A percentile compares a stretch with the other conserved stretches of the same genome.
Conservation (phyloP, 1,140 invertebrate genomes). For the Drosophila tristis region DNA sequence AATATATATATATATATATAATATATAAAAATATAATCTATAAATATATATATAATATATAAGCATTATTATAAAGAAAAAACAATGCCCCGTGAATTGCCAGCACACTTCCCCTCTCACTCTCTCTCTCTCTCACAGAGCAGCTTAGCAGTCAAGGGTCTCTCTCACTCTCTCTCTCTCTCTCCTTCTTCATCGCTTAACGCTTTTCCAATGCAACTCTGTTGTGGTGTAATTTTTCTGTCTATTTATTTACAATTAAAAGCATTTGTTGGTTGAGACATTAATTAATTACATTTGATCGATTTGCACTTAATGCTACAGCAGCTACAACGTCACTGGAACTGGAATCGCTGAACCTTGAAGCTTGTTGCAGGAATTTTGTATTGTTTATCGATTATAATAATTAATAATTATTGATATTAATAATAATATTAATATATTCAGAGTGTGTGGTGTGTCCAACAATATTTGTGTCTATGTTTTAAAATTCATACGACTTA, state of each 20-base stretch:
- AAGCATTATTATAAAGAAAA: no score
- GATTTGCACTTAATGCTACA: conserved; percentile 47
- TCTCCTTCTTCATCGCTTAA: conserved; percentile 55
- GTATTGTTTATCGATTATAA: no score
- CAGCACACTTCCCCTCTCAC: no score
- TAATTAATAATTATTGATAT: no score
- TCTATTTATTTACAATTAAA: conserved; percentile 80
- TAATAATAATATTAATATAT: no score
- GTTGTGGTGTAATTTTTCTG: conserved; percentile 20
- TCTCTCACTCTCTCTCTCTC: conserved; percentile 1
- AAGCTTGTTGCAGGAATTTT: no score
- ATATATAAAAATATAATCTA: no score
- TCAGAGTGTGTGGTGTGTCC: not conserved
- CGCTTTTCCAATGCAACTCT: not conserved
- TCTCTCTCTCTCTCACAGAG: no score
- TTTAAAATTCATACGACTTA: conserved; percentile 73
- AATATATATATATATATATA: no score
- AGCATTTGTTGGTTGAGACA: conserved; percentile 71
- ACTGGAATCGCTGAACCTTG: not conserved
- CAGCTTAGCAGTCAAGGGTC: no score
- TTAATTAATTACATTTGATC: conserved; percentile 58
- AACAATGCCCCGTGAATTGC: no score
- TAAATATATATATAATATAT: no score
- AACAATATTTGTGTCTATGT: conserved; percentile 38
- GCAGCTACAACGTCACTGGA: conserved; percentile 54